Base-by-base conservation (phyloP, 2,797 vertebrate species). In the Scomberomorus guttatus region DNA sequence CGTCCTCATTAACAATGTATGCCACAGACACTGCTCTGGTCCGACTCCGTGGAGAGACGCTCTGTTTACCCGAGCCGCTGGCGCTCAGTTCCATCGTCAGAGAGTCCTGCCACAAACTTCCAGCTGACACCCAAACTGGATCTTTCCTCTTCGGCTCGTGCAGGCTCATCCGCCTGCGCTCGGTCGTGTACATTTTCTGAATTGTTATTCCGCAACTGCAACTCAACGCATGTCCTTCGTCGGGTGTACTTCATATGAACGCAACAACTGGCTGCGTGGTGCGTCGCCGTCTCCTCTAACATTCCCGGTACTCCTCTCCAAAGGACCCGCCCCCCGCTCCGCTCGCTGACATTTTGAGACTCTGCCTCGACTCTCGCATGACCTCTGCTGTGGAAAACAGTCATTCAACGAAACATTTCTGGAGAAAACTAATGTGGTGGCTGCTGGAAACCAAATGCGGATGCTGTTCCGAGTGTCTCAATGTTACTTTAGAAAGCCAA, bases 61-160 rank as follows among this genome's bases (percentile, higher is more conserved):
- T 1, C 32, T 85, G 89, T 65, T 91, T 94, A 3, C 39, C 75
- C 0, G 56, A 82, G 56, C 83, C 77, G 75, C 92, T 91, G 67
- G 62, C 55, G 64, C 69, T 78, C 60, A 95, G 74, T 5, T 96
- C 96, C 5, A 95, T 90, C 0, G 93, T 94, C 87, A 94, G 27
- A 1, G 95, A 25, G 87, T 97, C 95, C 92, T 97, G 96, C 97
- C 97, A 98, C 72, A 96, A 90, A 90, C 96, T 97, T 46, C 96
- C 97, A 2, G 97, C 96, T 0, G 95, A 93, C 65, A 94, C 91
- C 80, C 93, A 48, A 0, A 92, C 78, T 0, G 93, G 88, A 18
- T 95, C 95, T 58, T 64, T 94, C 84, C 94, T 90, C 71, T 61
- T 91, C 34, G 68, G 51, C 0, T 94, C 94, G 42, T 87, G 94